Evolutionary conservation across 2,113 vertebrate species (phyloP).

Genomic region (Anseranas semipalmata): DNA sequence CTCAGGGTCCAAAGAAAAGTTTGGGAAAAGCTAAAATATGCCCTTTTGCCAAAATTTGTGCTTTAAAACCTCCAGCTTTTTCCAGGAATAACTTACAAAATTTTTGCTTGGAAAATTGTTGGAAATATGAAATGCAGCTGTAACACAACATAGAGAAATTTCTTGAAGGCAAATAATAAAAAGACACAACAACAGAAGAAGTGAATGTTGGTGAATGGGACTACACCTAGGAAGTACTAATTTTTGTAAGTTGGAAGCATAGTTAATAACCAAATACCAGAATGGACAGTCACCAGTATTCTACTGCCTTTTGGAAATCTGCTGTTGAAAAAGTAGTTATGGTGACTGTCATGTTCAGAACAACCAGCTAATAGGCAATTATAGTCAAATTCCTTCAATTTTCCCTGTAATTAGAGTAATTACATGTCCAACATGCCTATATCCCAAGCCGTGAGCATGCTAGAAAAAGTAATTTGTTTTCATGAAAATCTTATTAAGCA

Average conservation of each 20-base stretch:
- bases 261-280: not conserved
- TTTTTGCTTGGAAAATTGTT: not conserved
- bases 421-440: not conserved
- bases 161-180: not conserved
- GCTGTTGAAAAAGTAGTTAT: not conserved
- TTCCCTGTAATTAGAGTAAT: constrained; percentile 13
- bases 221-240: not conserved
- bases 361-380: not conserved
- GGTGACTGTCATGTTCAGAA: not conserved
- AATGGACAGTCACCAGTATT: not conserved
- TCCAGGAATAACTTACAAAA: not conserved
- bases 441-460: not conserved
- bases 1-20: not conserved
- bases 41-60: not conserved
- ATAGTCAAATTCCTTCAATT: constrained; percentile 12
- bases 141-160: not conserved
- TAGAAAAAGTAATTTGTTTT: constrained; percentile 20
- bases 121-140: not conserved
- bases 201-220: not conserved
- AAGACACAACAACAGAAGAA: not conserved
- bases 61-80: not conserved
- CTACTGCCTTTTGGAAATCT: not conserved
- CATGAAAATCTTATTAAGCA: constrained; percentile 15
- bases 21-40: not conserved
- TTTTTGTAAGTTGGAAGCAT: not conserved